Conservation (phyloP, 1,140 invertebrate genomes). For the Oscheius sp. region DNA sequence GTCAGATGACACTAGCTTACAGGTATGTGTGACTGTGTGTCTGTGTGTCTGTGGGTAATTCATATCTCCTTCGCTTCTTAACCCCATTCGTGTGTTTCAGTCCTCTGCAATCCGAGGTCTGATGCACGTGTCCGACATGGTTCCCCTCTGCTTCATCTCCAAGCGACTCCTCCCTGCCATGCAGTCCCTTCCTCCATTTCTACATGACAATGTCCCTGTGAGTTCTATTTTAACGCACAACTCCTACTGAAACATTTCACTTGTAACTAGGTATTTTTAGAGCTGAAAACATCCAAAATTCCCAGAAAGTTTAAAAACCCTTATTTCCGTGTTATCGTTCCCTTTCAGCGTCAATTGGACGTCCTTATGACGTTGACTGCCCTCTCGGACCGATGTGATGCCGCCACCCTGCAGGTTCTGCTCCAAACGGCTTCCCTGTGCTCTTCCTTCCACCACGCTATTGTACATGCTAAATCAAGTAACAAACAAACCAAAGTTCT, state of each 20-base stretch:
- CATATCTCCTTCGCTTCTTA: neutral
- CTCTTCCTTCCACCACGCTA: constrained; percentile 51
- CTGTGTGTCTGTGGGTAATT: neutral
- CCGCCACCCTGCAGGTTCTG: constrained; percentile 45
- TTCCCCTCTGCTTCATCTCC: constrained; percentile 50
- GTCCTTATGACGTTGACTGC: constrained; percentile 51
- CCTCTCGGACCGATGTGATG: constrained; percentile 58
- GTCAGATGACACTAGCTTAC: constrained; percentile 26
- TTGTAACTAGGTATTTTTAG: no score
- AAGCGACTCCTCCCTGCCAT: constrained; percentile 50
- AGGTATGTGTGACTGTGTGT: neutral
- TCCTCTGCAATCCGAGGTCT: constrained; percentile 50
- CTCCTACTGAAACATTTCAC: neutral
- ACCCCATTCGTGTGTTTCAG: constrained; percentile 31
- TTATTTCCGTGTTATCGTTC: neutral
- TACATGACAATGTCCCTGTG: constrained; percentile 55
- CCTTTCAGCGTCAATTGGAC: constrained; percentile 55
- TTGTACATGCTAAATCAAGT: constrained; percentile 56
- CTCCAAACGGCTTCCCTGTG: constrained; percentile 48
- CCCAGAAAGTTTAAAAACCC: neutral
- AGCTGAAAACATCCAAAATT: no score
- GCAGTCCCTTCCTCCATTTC: constrained; percentile 45
- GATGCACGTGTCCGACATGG: constrained; percentile 51
- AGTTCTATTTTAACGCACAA: constrained; percentile 3
- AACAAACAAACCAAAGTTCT: neutral